A percentile compares a stretch with the other conserved stretches of the same genome.
Evolutionary conservation across 2,888 invertebrate species (phyloP).

Genomic region (Ctenicera cuprea): DNA sequence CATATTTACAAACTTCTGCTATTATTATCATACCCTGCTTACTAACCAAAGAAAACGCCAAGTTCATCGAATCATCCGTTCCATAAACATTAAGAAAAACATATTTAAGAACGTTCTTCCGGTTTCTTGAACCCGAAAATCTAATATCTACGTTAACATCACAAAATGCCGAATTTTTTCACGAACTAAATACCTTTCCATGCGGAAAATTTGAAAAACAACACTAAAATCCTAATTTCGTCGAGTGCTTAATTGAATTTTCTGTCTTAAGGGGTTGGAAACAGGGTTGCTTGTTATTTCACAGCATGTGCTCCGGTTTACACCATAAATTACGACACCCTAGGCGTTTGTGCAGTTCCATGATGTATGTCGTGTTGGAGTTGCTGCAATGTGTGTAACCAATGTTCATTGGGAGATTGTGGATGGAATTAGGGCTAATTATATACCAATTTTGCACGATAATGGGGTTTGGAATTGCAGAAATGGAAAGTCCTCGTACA

Average conservation of each 20-base stretch:
- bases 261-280: slow-evolving; percentile 32
- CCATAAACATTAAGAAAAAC: too few relatives aligned
- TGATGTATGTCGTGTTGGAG: slow-evolving; percentile 41
- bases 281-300: slow-evolving; percentile 37
- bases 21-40: too few relatives aligned
- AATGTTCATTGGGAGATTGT: slow-evolving; percentile 27
- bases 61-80: too few relatives aligned
- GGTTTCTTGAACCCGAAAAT: too few relatives aligned
- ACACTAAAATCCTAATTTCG: slow-evolving; percentile 4
- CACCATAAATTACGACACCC: slow-evolving; percentile 48
- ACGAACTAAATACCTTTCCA: too few relatives aligned
- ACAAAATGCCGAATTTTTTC: too few relatives aligned
- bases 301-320: slow-evolving; percentile 47
- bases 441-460: slow-evolving; percentile 1
- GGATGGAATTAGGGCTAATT: slow-evolving; percentile 39
- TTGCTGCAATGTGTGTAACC: slow-evolving; percentile 40
- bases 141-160: too few relatives aligned
- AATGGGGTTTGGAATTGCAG: background rate
- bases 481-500: too few relatives aligned
- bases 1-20: too few relatives aligned
- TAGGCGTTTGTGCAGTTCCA: slow-evolving; percentile 27
- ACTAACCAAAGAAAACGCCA: too few relatives aligned
- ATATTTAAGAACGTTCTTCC: too few relatives aligned
- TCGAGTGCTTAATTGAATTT: slow-evolving; percentile 29
- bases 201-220: too few relatives aligned